Percentiles rank a stretch among this genome's conserved stretches.
Conservation (phyloP, 2,113 vertebrate species). For the Atrichornis clamosus region DNA sequence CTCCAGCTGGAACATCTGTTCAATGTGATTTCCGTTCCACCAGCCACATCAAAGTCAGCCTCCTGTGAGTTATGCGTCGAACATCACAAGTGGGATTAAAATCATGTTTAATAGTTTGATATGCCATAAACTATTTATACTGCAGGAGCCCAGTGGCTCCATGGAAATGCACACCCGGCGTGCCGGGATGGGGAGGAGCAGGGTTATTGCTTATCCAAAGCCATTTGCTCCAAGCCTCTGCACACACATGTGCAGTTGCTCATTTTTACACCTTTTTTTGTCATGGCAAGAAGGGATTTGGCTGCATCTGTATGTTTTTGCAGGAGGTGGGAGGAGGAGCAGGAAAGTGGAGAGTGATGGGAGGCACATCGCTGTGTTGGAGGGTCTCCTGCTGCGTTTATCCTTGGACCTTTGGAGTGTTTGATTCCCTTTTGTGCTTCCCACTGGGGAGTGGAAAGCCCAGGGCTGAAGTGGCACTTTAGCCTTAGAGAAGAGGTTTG, state of each 20-base stretch:
- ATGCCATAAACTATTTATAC: slow-evolving; percentile 75
- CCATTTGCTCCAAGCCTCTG: background rate
- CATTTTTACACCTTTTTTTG: background rate
- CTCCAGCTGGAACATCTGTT: slow-evolving; percentile 76
- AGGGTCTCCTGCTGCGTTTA: background rate
- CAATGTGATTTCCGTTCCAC: slow-evolving; percentile 66
- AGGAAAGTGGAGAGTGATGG: background rate
- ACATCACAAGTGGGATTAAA: slow-evolving; percentile 78
- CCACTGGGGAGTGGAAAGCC: background rate
- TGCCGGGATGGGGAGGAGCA: background rate
- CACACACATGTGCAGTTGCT: background rate
- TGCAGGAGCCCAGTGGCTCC: slow-evolving; percentile 33
- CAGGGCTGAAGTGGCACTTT: background rate
- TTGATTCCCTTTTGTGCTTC: background rate
- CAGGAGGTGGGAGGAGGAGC: background rate
- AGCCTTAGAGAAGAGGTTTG: background rate
- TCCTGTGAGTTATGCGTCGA: slow-evolving; percentile 49
- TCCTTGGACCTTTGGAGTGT: background rate
- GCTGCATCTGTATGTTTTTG: background rate
- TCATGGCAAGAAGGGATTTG: background rate
- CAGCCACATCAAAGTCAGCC: slow-evolving; percentile 74
- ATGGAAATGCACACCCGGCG: background rate
- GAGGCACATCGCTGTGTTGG: background rate
- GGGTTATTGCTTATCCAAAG: background rate
- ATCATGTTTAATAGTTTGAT: slow-evolving; percentile 74